These are phyloP conservation scores for Paratilapia polleni DNA, from an alignment of 2,113 vertebrate species.

Conservation along the genomic window DNA sequence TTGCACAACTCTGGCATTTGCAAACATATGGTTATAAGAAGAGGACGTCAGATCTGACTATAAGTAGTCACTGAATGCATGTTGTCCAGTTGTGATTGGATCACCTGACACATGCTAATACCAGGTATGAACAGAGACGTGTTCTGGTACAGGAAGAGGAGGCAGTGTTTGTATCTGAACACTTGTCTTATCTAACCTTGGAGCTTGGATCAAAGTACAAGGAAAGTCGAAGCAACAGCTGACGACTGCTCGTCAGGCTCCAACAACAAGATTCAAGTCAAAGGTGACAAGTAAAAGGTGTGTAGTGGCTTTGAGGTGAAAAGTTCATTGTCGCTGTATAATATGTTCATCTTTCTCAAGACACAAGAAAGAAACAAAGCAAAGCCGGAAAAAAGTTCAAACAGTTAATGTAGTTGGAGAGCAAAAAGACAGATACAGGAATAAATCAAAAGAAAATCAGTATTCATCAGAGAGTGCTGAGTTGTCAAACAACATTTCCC, in stretches of 20 bases:
- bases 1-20: not conserved
- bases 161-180: not conserved
- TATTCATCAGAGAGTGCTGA: not conserved
- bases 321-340: too few relatives aligned
- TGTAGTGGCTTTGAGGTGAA: not conserved
- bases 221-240: rapidly evolving
- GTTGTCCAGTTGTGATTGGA: not conserved
- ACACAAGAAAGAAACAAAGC: not conserved
- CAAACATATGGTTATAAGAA: not conserved
- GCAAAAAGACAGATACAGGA: not conserved
- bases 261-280: not conserved
- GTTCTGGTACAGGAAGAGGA: not conserved
- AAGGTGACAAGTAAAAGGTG: rapidly evolving
- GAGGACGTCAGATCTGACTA: not conserved
- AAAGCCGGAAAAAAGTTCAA: not conserved
- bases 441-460: not conserved
- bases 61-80: not conserved
- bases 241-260: not conserved
- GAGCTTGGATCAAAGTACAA: not conserved
- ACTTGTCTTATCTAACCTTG: not conserved
- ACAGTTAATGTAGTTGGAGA: rapidly evolving
- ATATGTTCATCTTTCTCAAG: not conserved
- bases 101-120: not conserved
- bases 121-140: not conserved
- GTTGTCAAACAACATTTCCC: not conserved